Evolutionary conservation across 2,888 invertebrate species (phyloP), one percentile per base, ranked within the genome.

Genomic region (Ditula angustiorana): DNA sequence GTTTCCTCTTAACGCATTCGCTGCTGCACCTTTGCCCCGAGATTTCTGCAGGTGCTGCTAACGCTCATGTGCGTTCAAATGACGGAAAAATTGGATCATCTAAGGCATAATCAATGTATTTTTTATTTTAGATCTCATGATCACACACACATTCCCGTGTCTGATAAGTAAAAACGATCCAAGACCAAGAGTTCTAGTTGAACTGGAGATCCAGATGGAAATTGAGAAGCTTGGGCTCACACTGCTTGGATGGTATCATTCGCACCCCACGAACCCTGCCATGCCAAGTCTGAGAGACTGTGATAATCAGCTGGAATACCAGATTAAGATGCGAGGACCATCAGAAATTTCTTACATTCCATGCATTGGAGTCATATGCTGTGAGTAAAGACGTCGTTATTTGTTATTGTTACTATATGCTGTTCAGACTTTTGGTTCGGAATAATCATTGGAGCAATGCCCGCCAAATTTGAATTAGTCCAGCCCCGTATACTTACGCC

Each of bases 221-320:
- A 97, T 99, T 87, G 96, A 97, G 78, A 95, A 95, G 77, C 95
- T 96, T 76, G 96, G 97, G 60, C 93, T 98, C 37, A 95, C 95
- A 3, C 88, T 98, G 7, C 96, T 98, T 2, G 98, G 99, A 5
- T 99, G 98, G 98, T 99, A 98, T 88, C 99, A 99, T 87, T 98
- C 98, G 8, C 98, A 99, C 90, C 98, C 98, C 0, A 95, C 96
- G 59, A 96, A 96, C 71, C 96, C 97, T 61, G 96, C 98, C 0
- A 96, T 97, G 76, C 99, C 98, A 68, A 98, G 96, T 76, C 94
- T 95, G 65, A 93, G 97, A 59, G 99, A 99, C 83, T 96, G 98
- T 63, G 98, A 98, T 81, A 96, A 97, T 64, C 99, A 99, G 87
- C 90, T 99, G 70, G 98, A 98, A 78, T 98, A 98, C 89, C 98